Conservation (phyloP, 2,113 vertebrate species). For the Caranx ignobilis region DNA sequence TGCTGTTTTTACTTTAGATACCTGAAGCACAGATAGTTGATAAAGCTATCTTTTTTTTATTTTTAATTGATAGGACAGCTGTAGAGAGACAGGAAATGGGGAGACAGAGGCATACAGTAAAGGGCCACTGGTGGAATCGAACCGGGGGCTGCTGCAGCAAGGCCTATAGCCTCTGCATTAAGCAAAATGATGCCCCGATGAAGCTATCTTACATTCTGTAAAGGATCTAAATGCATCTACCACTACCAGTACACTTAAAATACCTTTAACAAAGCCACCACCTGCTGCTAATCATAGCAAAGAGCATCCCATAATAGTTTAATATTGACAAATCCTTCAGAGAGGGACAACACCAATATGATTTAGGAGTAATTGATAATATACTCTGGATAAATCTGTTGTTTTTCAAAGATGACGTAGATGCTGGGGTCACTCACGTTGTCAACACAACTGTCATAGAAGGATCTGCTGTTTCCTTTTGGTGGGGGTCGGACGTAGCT, state of each 20-base stretch:
- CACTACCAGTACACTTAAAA: not conserved
- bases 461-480: constrained; percentile 49
- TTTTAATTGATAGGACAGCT: too few species aligned
- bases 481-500: constrained; percentile 51
- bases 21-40: too few species aligned
- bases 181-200: too few species aligned
- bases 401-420: constrained; percentile 86
- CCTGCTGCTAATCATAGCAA: not conserved
- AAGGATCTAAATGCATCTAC: too few species aligned
- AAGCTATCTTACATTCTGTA: not conserved
- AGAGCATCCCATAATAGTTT: not conserved
- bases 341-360: not conserved
- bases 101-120: too few species aligned
- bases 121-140: too few species aligned
- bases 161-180: too few species aligned
- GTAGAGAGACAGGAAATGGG: too few species aligned
- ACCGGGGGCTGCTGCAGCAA: too few species aligned
- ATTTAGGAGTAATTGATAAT: constrained; percentile 76
- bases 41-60: too few species aligned
- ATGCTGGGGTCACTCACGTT: constrained; percentile 66
- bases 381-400: constrained; percentile 83
- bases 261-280: not conserved
- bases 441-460: constrained; percentile 83
- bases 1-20: too few species aligned
- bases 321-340: too few species aligned